Evolutionary conservation across 2,113 vertebrate genomes (phyloP), one percentile per base, ranked within the genome.

Genomic region (Columba livia): DNA sequence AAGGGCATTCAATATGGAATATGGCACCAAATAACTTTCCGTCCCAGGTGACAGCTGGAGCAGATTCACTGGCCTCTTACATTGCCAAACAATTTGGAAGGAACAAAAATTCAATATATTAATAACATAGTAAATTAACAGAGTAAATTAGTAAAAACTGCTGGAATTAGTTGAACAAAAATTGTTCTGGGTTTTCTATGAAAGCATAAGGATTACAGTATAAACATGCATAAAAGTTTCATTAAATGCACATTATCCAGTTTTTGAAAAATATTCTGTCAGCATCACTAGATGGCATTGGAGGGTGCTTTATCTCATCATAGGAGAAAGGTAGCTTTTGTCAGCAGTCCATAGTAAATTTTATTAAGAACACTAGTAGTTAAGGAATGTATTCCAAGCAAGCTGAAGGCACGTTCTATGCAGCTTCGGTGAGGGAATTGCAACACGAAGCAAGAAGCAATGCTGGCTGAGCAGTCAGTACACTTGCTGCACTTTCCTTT

Each of bases 271-370:
- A 79, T 44, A 93, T 84, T 89, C 66, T 85, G 13, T 54, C 66
- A 66, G 84, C 36, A 95, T 97, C 95, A 93, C 96, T 97, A 95
- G 93, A 96, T 97, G 95, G 96, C 93, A 96, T 94, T 96, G 94
- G 94, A 96, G 91, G 80, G 54, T 96, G 74, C 11, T 82, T 77
- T 85, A 87, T 81, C 70, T 90, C 77, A 28, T 50, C 54, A 54
- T 15, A 58, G 54, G 15, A 69, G 69, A 89, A 94, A 90, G 44
- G 66, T 50, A 54, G 38, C 58, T 67, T 89, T 72, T 78, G 48
- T 66, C 47, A 89, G 34, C 16, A 66, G 16, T 21, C n/a, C 64
- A 15, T 4, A 73, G 34, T 42, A 5, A 38, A 31, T 85, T 70
- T 90, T 62, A 31, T 50, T 62, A 79, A 82, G 29, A 75, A 81